Conservation (phyloP, 2,797 vertebrate genomes). For the Tenualosa ilisha region DNA sequence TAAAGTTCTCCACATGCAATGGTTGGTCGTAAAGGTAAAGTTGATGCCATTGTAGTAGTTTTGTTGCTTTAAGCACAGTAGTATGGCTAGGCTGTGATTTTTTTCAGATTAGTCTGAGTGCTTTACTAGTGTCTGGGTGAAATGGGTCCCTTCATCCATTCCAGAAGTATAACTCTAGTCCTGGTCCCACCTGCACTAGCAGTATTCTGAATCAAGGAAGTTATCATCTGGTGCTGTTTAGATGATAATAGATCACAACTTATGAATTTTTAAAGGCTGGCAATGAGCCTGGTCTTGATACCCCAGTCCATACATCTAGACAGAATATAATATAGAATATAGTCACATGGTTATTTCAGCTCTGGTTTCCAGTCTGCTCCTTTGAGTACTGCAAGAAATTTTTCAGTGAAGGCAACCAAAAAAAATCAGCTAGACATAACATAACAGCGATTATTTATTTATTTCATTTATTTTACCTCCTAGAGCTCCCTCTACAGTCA, state of each 20-base stretch:
- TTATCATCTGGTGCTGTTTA: not conserved
- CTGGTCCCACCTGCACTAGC: not conserved
- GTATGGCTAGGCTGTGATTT: slow-evolving; percentile 4
- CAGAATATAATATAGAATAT: no score
- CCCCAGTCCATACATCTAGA: no score
- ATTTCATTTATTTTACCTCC: no score
- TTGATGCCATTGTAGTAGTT: not conserved
- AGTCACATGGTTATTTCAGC: not conserved
- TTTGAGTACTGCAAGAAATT: no score
- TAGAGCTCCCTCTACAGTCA: no score
- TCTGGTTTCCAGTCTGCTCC: not conserved
- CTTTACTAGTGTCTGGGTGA: not conserved
- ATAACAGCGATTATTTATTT: no score
- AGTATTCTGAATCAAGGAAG: not conserved
- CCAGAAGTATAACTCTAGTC: not conserved
- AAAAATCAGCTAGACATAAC: no score
- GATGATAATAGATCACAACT: not conserved
- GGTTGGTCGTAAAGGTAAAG: slow-evolving; percentile 6
- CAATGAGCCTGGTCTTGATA: not conserved
- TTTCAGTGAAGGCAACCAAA: no score
- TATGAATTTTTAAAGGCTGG: not conserved
- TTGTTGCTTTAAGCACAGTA: not conserved
- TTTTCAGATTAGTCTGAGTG: no score
- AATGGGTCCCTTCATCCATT: not conserved
- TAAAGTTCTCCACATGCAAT: not conserved